Conservation (phyloP, 1,140 invertebrate genomes). For the Centruroides vittatus region DNA sequence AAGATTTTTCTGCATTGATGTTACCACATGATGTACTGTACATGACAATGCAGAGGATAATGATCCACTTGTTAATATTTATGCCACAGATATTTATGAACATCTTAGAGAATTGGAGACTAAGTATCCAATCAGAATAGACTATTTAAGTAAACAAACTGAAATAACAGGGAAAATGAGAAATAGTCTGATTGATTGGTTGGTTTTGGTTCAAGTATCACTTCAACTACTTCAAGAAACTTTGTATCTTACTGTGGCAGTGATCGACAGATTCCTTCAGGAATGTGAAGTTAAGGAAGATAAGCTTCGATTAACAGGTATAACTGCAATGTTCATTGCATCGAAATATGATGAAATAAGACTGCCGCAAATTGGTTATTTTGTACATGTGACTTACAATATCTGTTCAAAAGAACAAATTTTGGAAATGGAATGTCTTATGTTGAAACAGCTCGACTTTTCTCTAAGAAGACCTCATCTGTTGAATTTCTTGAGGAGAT, state of each 20-base stretch:
- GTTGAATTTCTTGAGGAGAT: conserved; percentile 73
- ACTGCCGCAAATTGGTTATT: conserved; percentile 71
- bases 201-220: conserved; percentile 78
- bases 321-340: conserved; percentile 83
- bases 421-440: conserved; percentile 57
- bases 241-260: conserved; percentile 70
- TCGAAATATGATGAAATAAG: conserved; percentile 94
- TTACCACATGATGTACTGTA: conserved; percentile 24
- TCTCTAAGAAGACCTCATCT: conserved; percentile 69
- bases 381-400: conserved; percentile 83
- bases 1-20: conserved; percentile 15
- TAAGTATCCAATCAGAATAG: conserved; percentile 7
- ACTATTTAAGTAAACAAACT: conserved; percentile 16
- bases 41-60: conserved; percentile 54
- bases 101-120: conserved; percentile 51
- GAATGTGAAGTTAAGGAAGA: conserved; percentile 43
- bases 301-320: conserved; percentile 73
- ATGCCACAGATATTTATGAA: conserved; percentile 69
- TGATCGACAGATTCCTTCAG: conserved; percentile 79
- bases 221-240: conserved; percentile 83
- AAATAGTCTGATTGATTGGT: conserved; percentile 77
- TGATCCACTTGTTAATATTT: conserved; percentile 60
- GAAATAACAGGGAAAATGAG: conserved; percentile 72
- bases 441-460: conserved; percentile 55
- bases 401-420: conserved; percentile 67